Conservation (phyloP, 2,888 invertebrate species). For the Rotaria macrura region DNA sequence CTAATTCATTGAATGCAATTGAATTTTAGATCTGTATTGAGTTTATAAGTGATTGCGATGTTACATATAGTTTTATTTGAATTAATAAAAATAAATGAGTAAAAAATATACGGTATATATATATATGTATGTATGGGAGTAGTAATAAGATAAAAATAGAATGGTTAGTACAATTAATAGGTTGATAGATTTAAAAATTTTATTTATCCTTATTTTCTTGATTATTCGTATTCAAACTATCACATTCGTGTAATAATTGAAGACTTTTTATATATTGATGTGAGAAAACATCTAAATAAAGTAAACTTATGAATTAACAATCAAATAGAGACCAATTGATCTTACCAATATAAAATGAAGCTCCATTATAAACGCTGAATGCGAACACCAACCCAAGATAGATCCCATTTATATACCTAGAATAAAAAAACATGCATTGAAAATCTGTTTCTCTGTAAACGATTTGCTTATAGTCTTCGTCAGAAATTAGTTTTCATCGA, state of each 20-base stretch:
- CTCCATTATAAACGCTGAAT: not conserved
- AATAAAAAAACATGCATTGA: not conserved
- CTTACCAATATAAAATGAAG: conserved; percentile 3
- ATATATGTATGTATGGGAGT: not conserved
- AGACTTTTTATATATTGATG: conserved; percentile 16
- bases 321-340: too few relatives aligned
- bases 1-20: too few relatives aligned
- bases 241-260: not conserved
- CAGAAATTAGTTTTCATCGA: too few relatives aligned
- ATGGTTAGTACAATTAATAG: not conserved
- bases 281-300: not conserved
- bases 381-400: not conserved
- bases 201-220: not conserved
- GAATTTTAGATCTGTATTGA: not conserved
- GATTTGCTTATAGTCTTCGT: too few relatives aligned
- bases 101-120: too few relatives aligned
- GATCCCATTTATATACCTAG: not conserved
- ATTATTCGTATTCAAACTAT: not conserved
- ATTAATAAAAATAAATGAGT: not conserved
- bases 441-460: too few relatives aligned
- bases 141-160: not conserved
- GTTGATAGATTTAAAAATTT: not conserved
- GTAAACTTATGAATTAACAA: not conserved
- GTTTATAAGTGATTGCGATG: not conserved
- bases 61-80: not conserved